Evolutionary conservation across 2,888 invertebrate species (phyloP), one percentile per base, ranked within the genome.

Genomic region (Hoplodrina ambigua): DNA sequence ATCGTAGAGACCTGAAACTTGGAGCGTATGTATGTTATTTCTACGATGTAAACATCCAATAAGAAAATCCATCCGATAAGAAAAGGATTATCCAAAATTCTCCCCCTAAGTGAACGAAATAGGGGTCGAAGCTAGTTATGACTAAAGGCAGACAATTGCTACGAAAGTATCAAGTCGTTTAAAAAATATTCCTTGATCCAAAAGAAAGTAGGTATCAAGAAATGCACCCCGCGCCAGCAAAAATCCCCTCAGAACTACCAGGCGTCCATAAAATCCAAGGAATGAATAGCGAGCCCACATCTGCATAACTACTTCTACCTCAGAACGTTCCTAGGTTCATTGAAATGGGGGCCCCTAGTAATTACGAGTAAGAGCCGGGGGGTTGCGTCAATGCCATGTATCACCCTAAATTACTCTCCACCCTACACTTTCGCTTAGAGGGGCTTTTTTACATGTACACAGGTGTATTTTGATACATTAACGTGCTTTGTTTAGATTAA

Each of bases 371-470:
- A 81, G 69, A 81, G 75, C 62, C 72, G 84, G 85, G 89, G 89
- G 86, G 87, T 81, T 86, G 80, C 87, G 84, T 86, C 87, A 85
- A 85, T 87, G 85, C 89, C 86, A 85, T 89, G 89, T 91, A 93
- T 92, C 93, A 92, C 92, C 93, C 91, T 91, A 94, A 93, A 94
- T 94, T 93, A 91, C 92, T 92, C 91, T 90, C 87, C 89, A 80
- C 91, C 92, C 93, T 81, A 80, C 79, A 77, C 80, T 87, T 85
- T 76, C 83, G 81, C 84, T 82, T 67, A 79, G 80, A 84, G 88
- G 89, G 82, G 81, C 72, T 87, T 88, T 91, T 91, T 88, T 87
- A 82, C 85, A 81, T 81, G 76, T 77, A 86, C 79, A 87, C 92
- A 92, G 92, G 92, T 92, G 92, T 86, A 75, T 77, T 73, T 80